Base-by-base conservation (phyloP, 2,113 vertebrate genomes). In the Sinocyclocheilus maitianheensis region DNA sequence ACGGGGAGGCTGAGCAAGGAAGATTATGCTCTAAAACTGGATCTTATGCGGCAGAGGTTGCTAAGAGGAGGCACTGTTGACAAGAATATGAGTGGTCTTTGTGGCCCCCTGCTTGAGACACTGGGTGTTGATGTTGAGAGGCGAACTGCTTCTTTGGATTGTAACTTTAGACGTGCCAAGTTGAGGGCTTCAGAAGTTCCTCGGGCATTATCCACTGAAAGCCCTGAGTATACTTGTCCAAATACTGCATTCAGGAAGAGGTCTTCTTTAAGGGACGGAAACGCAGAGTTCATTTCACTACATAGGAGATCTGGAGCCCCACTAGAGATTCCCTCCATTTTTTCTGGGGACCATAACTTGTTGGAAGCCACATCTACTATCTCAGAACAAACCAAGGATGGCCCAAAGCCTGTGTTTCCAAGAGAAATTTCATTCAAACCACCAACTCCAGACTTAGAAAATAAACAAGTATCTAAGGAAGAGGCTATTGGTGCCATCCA, bases 41-140 rank as follows among this genome's bases (percentile, higher is more conserved):
- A 99, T 85, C 92, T 97, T 85, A 96, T 99, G 96, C 95, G 97
- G 55, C 97, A 98, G 92, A 92, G 97, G 87, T 91, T 99, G 53
- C 94, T 97, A 51, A 92, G 96, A 81, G 96, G 97, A 0, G 92
- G 95, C 37, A 91, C 93, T 0, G 89, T 94, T 71, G 97, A 98
- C 6, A 94, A 96, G 89, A 98, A 97, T 89, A 94, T 98, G 93
- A 98, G 97, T 0, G 97, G 98, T 85, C 94, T 99, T 46, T 92
- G 98, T 30, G 98, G 97, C 0, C 97, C 98, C 1, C 91, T 99
- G 84, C 94, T 99, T 88, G 98, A 98, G 91, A 99, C 96, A 0
- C 93, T 99, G 0, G 96, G 96, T 1, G 93, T 95, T 18, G 89
- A 94, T 0, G 94, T 96, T 5, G 95, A 95, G 74, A 95, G 94